phyloP scores from a whole-genome alignment of 2,113 vertebrate genomes.

The Microtus oregoni region DNA sequence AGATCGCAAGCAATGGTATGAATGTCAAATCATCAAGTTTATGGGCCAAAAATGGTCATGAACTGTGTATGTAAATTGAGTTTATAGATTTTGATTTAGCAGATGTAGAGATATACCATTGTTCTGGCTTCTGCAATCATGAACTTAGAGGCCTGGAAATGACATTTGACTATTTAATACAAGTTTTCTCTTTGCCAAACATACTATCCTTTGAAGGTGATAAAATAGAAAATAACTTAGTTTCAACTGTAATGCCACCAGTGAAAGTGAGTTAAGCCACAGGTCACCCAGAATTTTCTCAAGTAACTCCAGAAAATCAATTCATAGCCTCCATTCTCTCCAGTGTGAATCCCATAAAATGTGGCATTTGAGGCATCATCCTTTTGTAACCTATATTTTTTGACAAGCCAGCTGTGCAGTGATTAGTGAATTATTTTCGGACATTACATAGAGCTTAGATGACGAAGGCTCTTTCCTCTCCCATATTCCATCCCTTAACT shows the following conservation, averaged over 20 bases:
- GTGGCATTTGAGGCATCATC: slow-evolving; percentile 48
- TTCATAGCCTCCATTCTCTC: not conserved
- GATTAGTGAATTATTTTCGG: slow-evolving; percentile 75
- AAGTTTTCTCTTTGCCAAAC: not conserved
- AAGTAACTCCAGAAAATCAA: not conserved
- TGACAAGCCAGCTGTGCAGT: slow-evolving; percentile 55
- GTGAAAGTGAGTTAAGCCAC: slow-evolving; percentile 40
- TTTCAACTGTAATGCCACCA: not conserved
- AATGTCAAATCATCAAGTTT: not conserved
- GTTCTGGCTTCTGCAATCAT: not conserved
- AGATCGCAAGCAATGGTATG: not conserved
- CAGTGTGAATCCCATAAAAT: not conserved
- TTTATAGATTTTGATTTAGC: slow-evolving; percentile 31
- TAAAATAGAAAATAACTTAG: not conserved
- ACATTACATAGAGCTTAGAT: slow-evolving; percentile 71
- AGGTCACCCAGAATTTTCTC: not conserved
- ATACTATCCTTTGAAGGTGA: not conserved
- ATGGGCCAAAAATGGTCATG: not conserved
- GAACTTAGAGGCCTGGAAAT: slow-evolving; percentile 37
- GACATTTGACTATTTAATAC: not conserved
- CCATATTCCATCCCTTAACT: slow-evolving; percentile 66
- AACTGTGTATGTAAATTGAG: slow-evolving; percentile 29
- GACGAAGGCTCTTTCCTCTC: slow-evolving; percentile 65
- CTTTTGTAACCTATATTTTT: slow-evolving; percentile 51
- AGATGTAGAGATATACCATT: not conserved